These are phyloP conservation scores for Brachypodius melanocephalos DNA, from an alignment of 2,113 vertebrate species.

Conservation along the genomic window DNA sequence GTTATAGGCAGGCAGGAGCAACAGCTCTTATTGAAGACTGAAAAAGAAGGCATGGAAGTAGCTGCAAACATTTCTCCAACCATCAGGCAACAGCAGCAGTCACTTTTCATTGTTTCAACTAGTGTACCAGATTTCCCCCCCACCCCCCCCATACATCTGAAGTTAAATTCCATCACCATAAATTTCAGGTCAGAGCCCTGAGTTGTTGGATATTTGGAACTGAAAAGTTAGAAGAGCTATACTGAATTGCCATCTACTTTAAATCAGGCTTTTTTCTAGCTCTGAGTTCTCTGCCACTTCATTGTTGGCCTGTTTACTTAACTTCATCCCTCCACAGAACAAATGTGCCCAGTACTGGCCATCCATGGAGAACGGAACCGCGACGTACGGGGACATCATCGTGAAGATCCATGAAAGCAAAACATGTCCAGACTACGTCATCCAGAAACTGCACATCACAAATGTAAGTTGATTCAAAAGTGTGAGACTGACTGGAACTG, in stretches of 20 bases:
- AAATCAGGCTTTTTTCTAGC: not conserved
- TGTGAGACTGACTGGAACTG: not conserved
- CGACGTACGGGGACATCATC: conserved; percentile 82
- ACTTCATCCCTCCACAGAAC: conserved; percentile 68
- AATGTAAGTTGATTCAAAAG: conserved; percentile 76
- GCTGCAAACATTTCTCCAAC: not conserved
- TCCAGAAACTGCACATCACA: conserved; percentile 83
- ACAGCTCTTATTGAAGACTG: not conserved
- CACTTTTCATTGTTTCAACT: not conserved
- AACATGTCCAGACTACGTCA: conserved; percentile 86
- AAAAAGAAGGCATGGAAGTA: not conserved
- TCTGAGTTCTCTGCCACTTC: not conserved
- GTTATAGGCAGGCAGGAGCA: not conserved
- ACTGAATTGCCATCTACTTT: not conserved
- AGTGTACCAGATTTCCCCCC: rapidly evolving
- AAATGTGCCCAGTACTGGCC: conserved; percentile 98
- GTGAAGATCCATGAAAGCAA: conserved; percentile 83
- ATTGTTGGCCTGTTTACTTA: not conserved
- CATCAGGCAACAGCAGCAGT: not conserved
- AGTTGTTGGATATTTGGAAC: not conserved
- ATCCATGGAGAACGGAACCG: conserved; percentile 70
- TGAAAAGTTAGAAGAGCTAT: not conserved
- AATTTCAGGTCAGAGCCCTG: not conserved
- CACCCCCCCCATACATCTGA: not conserved
- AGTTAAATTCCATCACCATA: not conserved